Evolutionary conservation across 53 echinoderm and acorn worm genomes (phyloP).

Genomic region (Zoroaster sp.): DNA sequence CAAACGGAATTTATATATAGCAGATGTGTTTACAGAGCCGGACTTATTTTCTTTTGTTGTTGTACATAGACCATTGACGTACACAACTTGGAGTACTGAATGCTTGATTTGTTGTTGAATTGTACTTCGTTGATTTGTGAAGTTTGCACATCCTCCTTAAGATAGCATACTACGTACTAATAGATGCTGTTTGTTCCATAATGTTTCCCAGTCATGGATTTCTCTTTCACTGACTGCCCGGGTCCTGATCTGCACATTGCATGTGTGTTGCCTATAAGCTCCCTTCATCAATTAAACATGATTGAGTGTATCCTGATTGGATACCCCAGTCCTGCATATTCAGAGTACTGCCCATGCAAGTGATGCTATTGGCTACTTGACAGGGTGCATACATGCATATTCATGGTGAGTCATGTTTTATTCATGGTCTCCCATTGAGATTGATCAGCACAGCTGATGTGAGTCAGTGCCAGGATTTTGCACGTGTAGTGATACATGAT

Average conservation of each 20-base stretch:
- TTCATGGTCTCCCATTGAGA: neutral
- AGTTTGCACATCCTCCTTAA: neutral
- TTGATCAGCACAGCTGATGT: neutral
- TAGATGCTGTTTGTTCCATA: neutral
- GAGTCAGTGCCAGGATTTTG: neutral
- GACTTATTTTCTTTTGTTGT: neutral
- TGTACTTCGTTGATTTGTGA: neutral
- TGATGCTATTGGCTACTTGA: neutral
- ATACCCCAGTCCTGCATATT: neutral
- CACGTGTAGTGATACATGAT: neutral
- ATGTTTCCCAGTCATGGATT: neutral
- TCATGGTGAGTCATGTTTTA: neutral
- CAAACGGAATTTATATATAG: neutral
- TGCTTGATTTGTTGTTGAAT: neutral
- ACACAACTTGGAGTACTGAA: neutral
- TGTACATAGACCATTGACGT: neutral
- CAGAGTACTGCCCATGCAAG: neutral
- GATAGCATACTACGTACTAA: neutral
- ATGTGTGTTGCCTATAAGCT: neutral
- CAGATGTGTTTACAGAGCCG: neutral
- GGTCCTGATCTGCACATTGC: neutral
- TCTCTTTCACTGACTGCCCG: neutral
- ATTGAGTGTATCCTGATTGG: neutral
- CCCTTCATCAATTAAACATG: neutral
- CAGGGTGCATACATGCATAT: neutral